These are phyloP conservation scores for Charaxes varanes DNA, from an alignment of 1,140 invertebrate species.

Conservation along the genomic window DNA sequence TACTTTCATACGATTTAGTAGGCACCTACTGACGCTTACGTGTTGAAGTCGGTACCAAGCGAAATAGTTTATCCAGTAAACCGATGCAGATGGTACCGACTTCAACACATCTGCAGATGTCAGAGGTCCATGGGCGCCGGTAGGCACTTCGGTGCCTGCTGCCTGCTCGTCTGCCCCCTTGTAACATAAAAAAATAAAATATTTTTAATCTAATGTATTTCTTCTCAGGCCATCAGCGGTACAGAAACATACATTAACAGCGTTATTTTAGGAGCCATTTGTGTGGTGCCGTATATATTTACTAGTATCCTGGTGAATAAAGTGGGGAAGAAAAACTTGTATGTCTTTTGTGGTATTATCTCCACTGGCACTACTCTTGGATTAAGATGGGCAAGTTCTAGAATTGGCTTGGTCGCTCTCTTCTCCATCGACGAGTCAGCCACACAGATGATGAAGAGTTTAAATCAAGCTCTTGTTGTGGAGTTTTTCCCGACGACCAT, in stretches of 20 bases:
- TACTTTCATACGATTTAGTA: no score
- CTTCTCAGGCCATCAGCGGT: conserved; percentile 47
- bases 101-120: no score
- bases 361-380: conserved; percentile 24
- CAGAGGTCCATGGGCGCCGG: no score
- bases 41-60: no score
- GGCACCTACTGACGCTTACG: no score
- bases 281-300: conserved; percentile 39
- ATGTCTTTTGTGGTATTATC: conserved; percentile 20
- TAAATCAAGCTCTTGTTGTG: conserved; percentile 59
- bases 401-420: conserved; percentile 36
- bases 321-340: conserved; percentile 49
- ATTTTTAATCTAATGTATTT: no score
- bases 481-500: conserved; percentile 71
- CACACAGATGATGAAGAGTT: conserved; percentile 49
- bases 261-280: conserved; percentile 45
- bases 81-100: no score
- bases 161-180: no score
- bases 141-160: no score
- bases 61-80: no score
- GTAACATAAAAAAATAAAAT: no score
- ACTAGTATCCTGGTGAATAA: conserved; percentile 46
- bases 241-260: conserved; percentile 56
- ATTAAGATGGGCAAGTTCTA: conserved; percentile 33
- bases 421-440: conserved; percentile 61